phyloP scores from a whole-genome alignment of 1,140 invertebrate species.

The Belonocnema kinseyi region DNA sequence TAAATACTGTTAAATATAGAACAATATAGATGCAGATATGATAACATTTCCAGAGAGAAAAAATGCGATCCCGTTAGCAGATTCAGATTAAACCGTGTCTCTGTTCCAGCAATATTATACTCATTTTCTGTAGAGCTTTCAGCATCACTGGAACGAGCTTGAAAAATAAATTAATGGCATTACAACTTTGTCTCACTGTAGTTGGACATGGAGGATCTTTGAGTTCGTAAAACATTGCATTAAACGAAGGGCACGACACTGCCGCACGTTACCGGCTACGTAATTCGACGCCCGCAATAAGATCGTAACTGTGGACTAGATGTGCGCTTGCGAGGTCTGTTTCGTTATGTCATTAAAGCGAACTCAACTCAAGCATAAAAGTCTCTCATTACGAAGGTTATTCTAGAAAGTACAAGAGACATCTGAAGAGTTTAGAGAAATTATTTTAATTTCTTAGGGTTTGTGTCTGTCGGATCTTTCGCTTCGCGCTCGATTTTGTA shows the following conservation, averaged over 20 bases:
- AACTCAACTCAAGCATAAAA: slow-evolving; percentile 50
- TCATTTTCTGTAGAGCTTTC: slow-evolving; percentile 16
- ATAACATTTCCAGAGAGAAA: neutral
- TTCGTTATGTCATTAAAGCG: slow-evolving; percentile 45
- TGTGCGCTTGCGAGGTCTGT: slow-evolving; percentile 53
- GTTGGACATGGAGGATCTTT: neutral
- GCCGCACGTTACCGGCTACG: slow-evolving; percentile 41
- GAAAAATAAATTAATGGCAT: neutral
- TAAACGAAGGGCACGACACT: slow-evolving; percentile 39
- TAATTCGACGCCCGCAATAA: slow-evolving; percentile 48
- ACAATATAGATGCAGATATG: neutral
- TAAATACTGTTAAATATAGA: neutral
- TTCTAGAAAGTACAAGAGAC: slow-evolving; percentile 1
- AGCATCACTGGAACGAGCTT: neutral
- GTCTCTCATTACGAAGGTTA: slow-evolving; percentile 52
- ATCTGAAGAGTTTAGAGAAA: neutral
- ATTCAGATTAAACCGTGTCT: slow-evolving; percentile 11
- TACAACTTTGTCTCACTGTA: neutral
- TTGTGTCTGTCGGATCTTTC: too few relatives aligned
- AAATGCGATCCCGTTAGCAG: too few relatives aligned
- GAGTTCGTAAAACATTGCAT: slow-evolving; percentile 47
- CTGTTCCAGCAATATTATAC: slow-evolving; percentile 8
- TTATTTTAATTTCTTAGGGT: slow-evolving; percentile 8
- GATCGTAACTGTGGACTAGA: slow-evolving; percentile 44
- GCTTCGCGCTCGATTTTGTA: too few relatives aligned